Evolutionary conservation across 2,113 vertebrate species (phyloP), one percentile per base, ranked within the genome.

Genomic region (Megaleporinus macrocephalus): DNA sequence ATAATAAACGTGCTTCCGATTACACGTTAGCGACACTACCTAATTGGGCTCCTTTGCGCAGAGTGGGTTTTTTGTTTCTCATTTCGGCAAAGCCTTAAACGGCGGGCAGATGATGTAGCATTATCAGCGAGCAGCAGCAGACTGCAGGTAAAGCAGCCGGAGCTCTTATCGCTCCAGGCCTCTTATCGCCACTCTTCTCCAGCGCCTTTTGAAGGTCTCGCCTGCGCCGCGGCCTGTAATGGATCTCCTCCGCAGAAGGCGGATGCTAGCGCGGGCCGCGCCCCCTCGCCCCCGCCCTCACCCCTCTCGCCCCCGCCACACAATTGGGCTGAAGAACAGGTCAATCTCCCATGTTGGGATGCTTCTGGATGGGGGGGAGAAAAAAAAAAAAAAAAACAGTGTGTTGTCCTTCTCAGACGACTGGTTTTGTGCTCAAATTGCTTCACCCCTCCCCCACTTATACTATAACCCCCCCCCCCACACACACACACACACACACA

Each of bases 401-500:
- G 62, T 41, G 55, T 80, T 85, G 76, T 84, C 83, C 78, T 79
- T 73, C 70, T 79, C 62, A 62, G 81, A 47, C 53, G 83, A 86
- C 73, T 83, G 82, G 73, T 86, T 84, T 86, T 86, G 86, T 86
- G 86, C 80, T 66, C 49, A 65, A 82, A 83, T 84, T 83, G 69
- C 85, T 75, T 87, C 68, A 55, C 36, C 68, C 70, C 73, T 69
- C 72, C 76, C 61, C 57, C 61, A 70, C 51, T 61, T 44, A 27
- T 33, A 71, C 51, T 53, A 51, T 53, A 66, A 47, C 30, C 68
- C 53, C 61, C 26, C 49, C 41, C 36, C 44, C 51, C 36, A 30
- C n/a, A n/a, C n/a, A n/a, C n/a, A n/a, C n/a, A n/a, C n/a, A n/a
- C n/a, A n/a, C n/a, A n/a, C n/a, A n/a, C n/a, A n/a, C n/a, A n/a